phyloP scores from a whole-genome alignment of 2,888 invertebrate species.

The Brachypalpus laphriformis region DNA sequence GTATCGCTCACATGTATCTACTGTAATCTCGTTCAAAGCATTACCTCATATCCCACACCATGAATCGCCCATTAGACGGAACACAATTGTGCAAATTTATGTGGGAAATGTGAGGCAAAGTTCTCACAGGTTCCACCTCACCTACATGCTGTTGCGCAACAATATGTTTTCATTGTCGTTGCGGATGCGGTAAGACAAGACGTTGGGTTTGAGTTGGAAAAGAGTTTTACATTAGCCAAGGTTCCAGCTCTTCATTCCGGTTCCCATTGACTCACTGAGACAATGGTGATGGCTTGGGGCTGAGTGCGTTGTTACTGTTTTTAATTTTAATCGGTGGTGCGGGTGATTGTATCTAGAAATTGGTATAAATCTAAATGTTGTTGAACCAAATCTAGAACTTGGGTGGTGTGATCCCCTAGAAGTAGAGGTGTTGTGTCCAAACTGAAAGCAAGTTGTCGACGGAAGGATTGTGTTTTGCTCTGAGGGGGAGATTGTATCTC shows the following conservation, averaged over 20 bases:
- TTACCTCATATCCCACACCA: slow-evolving; percentile 35
- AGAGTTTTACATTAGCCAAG: background rate
- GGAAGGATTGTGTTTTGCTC: too few species aligned
- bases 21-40: background rate
- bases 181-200: slow-evolving; percentile 17
- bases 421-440: too few species aligned
- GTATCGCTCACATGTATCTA: slow-evolving; percentile 3
- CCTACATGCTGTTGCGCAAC: slow-evolving; percentile 26
- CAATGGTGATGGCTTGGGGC: background rate
- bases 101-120: slow-evolving; percentile 15
- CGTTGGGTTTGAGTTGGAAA: too few species aligned
- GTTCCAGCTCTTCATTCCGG: background rate
- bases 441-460: too few species aligned
- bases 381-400: too few species aligned
- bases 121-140: slow-evolving; percentile 17
- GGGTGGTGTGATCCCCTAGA: too few species aligned
- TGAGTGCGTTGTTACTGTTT: background rate
- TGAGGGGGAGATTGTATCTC: too few species aligned
- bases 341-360: background rate
- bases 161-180: slow-evolving; percentile 34
- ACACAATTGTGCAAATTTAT: slow-evolving; percentile 39
- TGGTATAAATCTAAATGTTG: slow-evolving; percentile 4
- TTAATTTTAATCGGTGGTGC: background rate
- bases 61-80: slow-evolving; percentile 5
- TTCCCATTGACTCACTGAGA: background rate